Evolutionary conservation across 2,113 vertebrate species (phyloP).

Genomic region (Trogon surrucura): DNA sequence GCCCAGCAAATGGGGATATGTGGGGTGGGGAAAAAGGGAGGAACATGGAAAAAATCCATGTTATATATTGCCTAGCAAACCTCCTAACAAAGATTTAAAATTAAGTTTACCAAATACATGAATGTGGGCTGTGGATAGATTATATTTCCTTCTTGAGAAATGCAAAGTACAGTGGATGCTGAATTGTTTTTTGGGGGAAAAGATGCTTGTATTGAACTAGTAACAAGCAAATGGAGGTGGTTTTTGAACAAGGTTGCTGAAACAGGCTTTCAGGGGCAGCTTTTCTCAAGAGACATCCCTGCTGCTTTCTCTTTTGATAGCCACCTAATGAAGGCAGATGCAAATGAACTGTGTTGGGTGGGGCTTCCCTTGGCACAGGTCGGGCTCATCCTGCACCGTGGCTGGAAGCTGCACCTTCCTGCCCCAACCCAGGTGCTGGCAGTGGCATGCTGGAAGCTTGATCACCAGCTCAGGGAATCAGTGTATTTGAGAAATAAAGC

Average conservation of each 20-base stretch:
- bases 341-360: not conserved
- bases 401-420: not conserved
- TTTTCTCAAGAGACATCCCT: not conserved
- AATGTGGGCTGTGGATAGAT: not conserved
- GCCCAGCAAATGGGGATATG: not conserved
- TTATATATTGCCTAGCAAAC: not conserved
- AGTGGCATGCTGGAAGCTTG: not conserved
- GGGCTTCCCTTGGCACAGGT: not conserved
- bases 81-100: not conserved
- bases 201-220: not conserved
- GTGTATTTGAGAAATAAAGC: not conserved
- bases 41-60: not conserved
- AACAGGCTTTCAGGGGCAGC: not conserved
- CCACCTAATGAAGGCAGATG: not conserved
- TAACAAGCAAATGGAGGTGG: not conserved
- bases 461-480: not conserved
- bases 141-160: not conserved
- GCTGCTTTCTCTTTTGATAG: not conserved
- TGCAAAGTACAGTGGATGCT: not conserved
- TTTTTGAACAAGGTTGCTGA: not conserved
- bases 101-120: not conserved
- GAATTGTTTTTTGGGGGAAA: not conserved
- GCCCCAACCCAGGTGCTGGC: not conserved
- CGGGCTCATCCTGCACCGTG: fast-evolving
- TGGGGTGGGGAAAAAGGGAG: not conserved